phyloP scores from a whole-genome alignment of 2,888 invertebrate species.

The Synergus japonicus region DNA sequence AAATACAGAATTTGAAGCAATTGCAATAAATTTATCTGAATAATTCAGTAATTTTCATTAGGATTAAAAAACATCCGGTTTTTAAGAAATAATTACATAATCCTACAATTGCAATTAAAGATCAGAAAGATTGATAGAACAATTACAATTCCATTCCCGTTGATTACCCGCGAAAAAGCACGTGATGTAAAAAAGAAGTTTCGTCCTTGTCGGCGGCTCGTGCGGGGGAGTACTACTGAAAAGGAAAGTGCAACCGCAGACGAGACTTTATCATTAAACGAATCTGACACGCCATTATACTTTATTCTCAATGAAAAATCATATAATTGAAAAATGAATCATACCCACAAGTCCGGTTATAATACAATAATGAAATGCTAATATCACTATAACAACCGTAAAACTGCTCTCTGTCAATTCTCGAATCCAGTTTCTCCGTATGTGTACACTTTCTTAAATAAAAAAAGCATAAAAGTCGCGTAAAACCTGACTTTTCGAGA shows the following conservation, averaged over 20 bases:
- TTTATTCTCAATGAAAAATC: constrained; percentile 31
- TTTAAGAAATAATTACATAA: background rate
- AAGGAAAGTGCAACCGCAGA: constrained; percentile 40
- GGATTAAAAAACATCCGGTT: background rate
- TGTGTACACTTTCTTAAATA: background rate
- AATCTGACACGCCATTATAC: constrained; percentile 38
- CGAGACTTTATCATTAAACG: constrained; percentile 33
- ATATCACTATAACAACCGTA: constrained; percentile 2
- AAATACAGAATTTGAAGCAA: background rate
- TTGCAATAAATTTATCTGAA: background rate
- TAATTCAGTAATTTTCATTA: background rate
- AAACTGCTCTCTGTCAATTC: constrained; percentile 5
- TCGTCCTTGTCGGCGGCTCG: constrained; percentile 23
- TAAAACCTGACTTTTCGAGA: background rate
- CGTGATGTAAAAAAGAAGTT: constrained; percentile 27
- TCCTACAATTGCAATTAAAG: constrained; percentile 8
- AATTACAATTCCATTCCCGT: constrained; percentile 22
- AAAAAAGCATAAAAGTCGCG: background rate
- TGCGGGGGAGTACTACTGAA: constrained; percentile 32
- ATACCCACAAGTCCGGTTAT: background rate
- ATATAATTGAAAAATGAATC: constrained; percentile 1
- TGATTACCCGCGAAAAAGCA: constrained; percentile 33
- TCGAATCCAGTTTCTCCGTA: constrained; percentile 9
- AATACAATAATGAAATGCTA: constrained; percentile 8
- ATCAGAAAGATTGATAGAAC: constrained; percentile 2